Base-by-base conservation (phyloP, 2,888 invertebrate genomes). In the Sarcophaga caerulescens region DNA sequence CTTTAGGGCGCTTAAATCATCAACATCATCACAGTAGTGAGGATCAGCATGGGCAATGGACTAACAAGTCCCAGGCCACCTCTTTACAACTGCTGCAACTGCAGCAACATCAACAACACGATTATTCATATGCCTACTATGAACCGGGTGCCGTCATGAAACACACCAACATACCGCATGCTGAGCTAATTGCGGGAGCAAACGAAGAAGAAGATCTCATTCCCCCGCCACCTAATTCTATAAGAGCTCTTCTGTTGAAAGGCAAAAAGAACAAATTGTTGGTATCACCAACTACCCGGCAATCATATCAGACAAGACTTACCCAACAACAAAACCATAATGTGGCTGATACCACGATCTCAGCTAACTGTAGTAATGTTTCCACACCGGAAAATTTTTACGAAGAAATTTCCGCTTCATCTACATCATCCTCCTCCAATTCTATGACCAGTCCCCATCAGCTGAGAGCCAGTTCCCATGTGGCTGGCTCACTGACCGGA, bases 111-210 rank as follows among this genome's bases (percentile, higher is more conserved):
- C 89, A 91, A 78, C 93, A 93, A 71, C 93, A 93, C 84, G 97
- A 97, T 91, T 97, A 97, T 93, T 96, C 97, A 17, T 97, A 97
- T 92, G 97, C 97, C 25, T 97, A 97, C 92, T 97, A 97, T 92
- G 96, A 96, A 90, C 95, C 95, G 0, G 95, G 95, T 2, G 95
- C 95, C 10, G 94, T 94, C 84, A 94, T 94, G 89, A 93, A 94
- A 80, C 95, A 95, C 89, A 95, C 95, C 81, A 95, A 96, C 90
- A 94, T 96, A 90, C 96, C 96, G 60, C 94, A 94, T 93, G 81
- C 84, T 3, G 88, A 88, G 76, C 70, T 85, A 60, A 52, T 84
- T 23, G 66, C 86, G 3, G 87, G 84, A 4, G 84, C 85, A 52
- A 83, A 85, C 8, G 87, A 87, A 3, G 84, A 86, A 23, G 85